Conservation (phyloP, 2,888 invertebrate species). For the Oxycera nigricornis region DNA sequence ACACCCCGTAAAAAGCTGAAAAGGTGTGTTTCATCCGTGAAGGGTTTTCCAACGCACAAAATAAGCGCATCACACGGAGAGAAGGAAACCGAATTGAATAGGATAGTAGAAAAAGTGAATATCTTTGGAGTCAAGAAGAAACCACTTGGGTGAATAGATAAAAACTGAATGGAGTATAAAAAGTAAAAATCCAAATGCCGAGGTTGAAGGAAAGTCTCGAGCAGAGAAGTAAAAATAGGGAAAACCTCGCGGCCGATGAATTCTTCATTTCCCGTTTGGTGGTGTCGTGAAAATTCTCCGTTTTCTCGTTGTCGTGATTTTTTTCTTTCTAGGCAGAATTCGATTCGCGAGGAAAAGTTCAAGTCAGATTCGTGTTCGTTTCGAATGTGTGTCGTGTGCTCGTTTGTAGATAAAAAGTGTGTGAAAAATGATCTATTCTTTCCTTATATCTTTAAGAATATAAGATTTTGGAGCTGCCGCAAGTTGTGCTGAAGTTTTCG, state of each 20-base stretch:
- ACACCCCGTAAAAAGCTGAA: constrained; percentile 43
- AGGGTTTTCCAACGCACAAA: constrained; percentile 50
- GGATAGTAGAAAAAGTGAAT: constrained; percentile 42
- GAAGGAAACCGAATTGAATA: constrained; percentile 39
- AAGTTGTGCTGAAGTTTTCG: neutral
- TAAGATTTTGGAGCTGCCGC: constrained; percentile 30
- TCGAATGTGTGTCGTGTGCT: constrained; percentile 37
- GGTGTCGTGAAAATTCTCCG: constrained; percentile 35
- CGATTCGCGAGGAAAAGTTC: constrained; percentile 34
- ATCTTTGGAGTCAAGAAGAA: constrained; percentile 20
- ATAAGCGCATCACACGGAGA: constrained; percentile 36
- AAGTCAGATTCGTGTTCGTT: constrained; percentile 23
- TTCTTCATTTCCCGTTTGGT: constrained; percentile 35
- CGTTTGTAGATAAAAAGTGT: constrained; percentile 40
- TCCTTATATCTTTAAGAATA: constrained; percentile 42
- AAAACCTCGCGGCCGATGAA: constrained; percentile 37
- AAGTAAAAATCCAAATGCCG: constrained; percentile 26
- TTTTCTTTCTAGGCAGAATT: constrained; percentile 23
- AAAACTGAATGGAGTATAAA: constrained; percentile 18
- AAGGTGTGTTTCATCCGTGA: constrained; percentile 51
- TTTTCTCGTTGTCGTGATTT: constrained; percentile 26
- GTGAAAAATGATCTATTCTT: constrained; percentile 44
- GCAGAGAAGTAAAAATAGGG: constrained; percentile 19
- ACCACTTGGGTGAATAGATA: neutral
- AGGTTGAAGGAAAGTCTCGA: constrained; percentile 20